A percentile compares a stretch with the other conserved stretches of the same genome.
Conservation (phyloP, 2,888 invertebrate species). For the Portevinia maculata region DNA sequence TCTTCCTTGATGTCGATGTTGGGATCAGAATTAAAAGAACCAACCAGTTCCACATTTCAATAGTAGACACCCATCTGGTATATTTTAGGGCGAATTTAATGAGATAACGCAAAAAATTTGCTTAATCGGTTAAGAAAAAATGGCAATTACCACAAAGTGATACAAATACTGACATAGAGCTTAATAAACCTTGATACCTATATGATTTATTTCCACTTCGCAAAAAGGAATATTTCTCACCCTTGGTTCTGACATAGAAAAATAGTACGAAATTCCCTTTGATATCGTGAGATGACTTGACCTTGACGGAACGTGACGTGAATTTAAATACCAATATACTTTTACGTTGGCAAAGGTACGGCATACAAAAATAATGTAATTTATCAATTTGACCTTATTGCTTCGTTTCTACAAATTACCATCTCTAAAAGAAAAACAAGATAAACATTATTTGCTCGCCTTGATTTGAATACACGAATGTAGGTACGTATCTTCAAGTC, state of each 20-base stretch:
- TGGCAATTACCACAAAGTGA: no score
- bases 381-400: slow-evolving; percentile 13
- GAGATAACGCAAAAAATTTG: no score
- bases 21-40: no score
- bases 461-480: slow-evolving; percentile 2
- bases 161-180: no score
- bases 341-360: not conserved
- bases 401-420: slow-evolving; percentile 2
- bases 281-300: slow-evolving; percentile 29
- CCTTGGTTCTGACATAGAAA: slow-evolving; percentile 35
- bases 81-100: no score
- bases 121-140: no score
- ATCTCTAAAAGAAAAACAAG: slow-evolving; percentile 31
- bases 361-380: not conserved
- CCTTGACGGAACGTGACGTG: slow-evolving; percentile 29
- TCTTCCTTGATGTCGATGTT: no score
- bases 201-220: not conserved
- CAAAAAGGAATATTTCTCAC: no score
- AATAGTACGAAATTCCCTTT: slow-evolving; percentile 24
- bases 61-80: no score
- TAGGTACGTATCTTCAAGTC: not conserved
- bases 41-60: no score
- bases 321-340: slow-evolving; percentile 2
- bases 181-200: no score
- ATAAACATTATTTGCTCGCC: slow-evolving; percentile 40